Evolutionary conservation across 2,797 vertebrate genomes (phyloP).

Genomic region (Syngnathus acus): DNA sequence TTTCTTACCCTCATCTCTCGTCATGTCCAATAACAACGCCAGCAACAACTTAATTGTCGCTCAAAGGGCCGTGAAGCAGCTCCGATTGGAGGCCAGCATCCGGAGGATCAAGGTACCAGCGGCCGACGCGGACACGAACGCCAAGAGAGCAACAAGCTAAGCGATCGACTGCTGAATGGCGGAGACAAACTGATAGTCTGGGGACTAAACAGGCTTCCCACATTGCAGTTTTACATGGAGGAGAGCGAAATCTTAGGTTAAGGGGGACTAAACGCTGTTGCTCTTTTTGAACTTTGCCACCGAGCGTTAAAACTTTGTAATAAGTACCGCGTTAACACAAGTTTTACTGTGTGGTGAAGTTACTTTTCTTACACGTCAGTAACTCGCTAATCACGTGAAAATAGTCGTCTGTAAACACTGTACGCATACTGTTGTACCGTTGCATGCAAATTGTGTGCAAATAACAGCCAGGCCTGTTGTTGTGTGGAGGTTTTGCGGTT

Average conservation of each 20-base stretch:
- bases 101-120: slow-evolving; percentile 68
- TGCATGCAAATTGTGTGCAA: neutral
- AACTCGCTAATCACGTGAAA: neutral
- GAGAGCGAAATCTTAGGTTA: neutral
- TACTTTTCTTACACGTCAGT: neutral
- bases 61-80: slow-evolving; percentile 70
- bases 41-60: slow-evolving; percentile 64
- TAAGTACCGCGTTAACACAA: slow-evolving; percentile 7
- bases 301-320: neutral
- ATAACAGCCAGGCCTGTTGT: neutral
- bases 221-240: neutral
- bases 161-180: slow-evolving; percentile 31
- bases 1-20: slow-evolving; percentile 18
- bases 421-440: neutral
- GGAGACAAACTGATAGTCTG: slow-evolving; percentile 16
- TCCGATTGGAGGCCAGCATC: slow-evolving; percentile 68
- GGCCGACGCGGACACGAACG: slow-evolving; percentile 35
- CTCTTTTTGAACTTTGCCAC: too few relatives aligned
- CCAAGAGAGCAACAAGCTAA: slow-evolving; percentile 31
- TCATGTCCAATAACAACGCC: slow-evolving; percentile 75
- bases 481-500: neutral
- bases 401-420: neutral
- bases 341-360: slow-evolving; percentile 1
- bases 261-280: neutral
- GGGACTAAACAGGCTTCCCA: neutral